Base-by-base conservation (phyloP, 2,888 invertebrate genomes). In the Andrena minutula region DNA sequence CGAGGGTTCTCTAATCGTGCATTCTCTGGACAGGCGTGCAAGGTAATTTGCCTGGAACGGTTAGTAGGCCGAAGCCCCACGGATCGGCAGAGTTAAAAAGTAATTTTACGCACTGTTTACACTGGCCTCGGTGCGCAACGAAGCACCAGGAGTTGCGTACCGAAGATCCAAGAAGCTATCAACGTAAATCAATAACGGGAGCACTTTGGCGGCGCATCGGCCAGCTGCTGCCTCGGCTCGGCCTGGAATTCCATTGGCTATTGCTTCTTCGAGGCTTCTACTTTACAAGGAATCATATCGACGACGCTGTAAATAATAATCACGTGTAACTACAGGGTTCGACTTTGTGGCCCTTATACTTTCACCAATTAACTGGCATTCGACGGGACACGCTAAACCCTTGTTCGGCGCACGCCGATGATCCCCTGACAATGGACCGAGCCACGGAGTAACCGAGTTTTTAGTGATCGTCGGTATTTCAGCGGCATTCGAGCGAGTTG, bases 181-280 rank as follows among this genome's bases (percentile, higher is more conserved):
- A 91, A 92, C 92, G 92, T 92, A 92, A 92, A 92, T 92, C 92
- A 92, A 92, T 92, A 92, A 92, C 90, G 88, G 85, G 91, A 91
- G 90, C 91, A 92, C 91, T 91, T 92, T 88, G 90, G 89, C 91
- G 88, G 89, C 89, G 89, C 88, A 92, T 90, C 89, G 91, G 84
- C 92, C 92, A 92, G 91, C 92, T 92, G 92, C 91, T 88, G 88
- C 84, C 82, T 79, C 84, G 66, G 84, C 86, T 69, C 85, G 77
- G 64, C 73, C 86, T 86, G 74, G 83, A 90, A 89, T 90, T 90
- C 89, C 90, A 69, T 84, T 78, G 86, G 85, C 87, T 89, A 89
- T 90, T 85, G 81, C 79, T 81, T 81, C 74, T 83, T 79, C 79
- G 82, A 80, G 83, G 80, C 84, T 88, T 80, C 86, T 72, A 85